Percentiles rank a stretch among this genome's conserved stretches.
phyloP scores from a whole-genome alignment of 2,797 vertebrate genomes.

The Smutsia temminckii region DNA sequence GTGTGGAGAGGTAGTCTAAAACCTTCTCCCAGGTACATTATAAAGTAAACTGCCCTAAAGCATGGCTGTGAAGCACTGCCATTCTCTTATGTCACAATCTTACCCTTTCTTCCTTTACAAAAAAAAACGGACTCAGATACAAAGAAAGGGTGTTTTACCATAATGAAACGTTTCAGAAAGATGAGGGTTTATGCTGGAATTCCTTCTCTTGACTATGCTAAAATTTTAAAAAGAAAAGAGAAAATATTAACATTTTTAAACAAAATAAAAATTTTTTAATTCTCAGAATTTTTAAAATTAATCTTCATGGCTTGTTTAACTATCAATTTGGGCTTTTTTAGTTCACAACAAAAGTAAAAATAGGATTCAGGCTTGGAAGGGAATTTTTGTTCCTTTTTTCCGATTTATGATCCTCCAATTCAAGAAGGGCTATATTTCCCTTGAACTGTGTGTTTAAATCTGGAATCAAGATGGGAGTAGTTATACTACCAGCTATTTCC shows the following conservation, averaged over 20 bases:
- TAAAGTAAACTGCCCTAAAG: conserved; percentile 74
- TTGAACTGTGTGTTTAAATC: background rate
- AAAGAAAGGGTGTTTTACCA: background rate
- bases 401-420: background rate
- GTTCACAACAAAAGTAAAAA: background rate
- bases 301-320: background rate
- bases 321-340: background rate
- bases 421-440: background rate
- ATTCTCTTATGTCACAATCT: background rate
- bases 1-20: conserved; percentile 84
- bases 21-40: conserved; percentile 74
- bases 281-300: background rate
- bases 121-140: background rate
- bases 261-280: background rate
- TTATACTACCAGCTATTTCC: background rate
- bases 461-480: background rate
- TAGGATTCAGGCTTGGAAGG: background rate
- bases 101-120: background rate
- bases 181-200: background rate
- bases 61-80: background rate
- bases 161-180: conserved; percentile 7
- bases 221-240: background rate
- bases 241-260: background rate
- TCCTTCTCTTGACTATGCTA: background rate
- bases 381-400: background rate